Evolutionary conservation across 2,888 invertebrate species (phyloP).

Genomic region (Drosophila neonasuta): DNA sequence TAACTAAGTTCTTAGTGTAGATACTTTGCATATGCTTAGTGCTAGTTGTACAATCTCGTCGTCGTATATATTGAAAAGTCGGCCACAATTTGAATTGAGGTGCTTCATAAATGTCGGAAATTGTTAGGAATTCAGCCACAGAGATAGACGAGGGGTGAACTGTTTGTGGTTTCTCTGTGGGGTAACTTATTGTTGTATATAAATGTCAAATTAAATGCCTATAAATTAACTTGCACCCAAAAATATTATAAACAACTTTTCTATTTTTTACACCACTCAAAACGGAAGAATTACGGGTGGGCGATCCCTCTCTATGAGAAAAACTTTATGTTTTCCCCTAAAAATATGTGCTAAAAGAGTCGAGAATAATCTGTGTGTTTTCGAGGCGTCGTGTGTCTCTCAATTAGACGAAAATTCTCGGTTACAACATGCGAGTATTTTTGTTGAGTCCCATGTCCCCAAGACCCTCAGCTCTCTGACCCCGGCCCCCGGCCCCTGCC

Average conservation of each 20-base stretch:
- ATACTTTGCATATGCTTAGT: constrained; percentile 20
- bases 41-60: not conserved
- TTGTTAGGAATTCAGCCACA: constrained; percentile 41
- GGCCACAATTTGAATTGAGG: constrained; percentile 17
- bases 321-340: constrained; percentile 26
- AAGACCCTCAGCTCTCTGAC: constrained; percentile 15
- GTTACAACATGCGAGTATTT: constrained; percentile 58
- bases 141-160: constrained; percentile 34
- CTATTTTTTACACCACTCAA: constrained; percentile 47
- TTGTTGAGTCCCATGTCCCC: constrained; percentile 64
- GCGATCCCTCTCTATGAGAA: constrained; percentile 32
- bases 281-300: constrained; percentile 45
- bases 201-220: constrained; percentile 68
- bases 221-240: constrained; percentile 57
- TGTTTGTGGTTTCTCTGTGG: constrained; percentile 14
- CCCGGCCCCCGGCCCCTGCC: constrained; percentile 3
- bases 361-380: constrained; percentile 16
- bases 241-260: constrained; percentile 35
- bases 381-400: constrained; percentile 58
- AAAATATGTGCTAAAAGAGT: constrained; percentile 51
- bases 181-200: constrained; percentile 61
- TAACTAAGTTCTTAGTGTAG: constrained; percentile 30
- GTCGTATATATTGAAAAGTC: constrained; percentile 9
- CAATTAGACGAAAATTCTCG: constrained; percentile 68
- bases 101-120: constrained; percentile 40